Evolutionary conservation across 2,113 vertebrate genomes (phyloP).

Genomic region (Pseudonaja textilis): DNA sequence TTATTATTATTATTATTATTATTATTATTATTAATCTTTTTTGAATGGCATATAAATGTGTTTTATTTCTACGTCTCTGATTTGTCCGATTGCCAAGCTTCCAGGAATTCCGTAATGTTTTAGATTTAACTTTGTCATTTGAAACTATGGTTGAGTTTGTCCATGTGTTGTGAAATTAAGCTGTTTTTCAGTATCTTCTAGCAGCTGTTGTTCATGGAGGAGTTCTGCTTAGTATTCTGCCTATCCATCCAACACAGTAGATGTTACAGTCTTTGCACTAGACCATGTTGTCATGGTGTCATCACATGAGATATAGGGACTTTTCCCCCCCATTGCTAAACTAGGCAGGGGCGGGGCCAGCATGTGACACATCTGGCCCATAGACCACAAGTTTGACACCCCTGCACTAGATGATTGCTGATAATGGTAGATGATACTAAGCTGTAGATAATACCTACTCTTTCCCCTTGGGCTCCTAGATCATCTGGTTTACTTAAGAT

Average conservation of each 20-base stretch:
- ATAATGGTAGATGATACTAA: too few species aligned
- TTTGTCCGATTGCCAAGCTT: not conserved
- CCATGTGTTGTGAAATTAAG: not conserved
- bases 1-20: too few species aligned
- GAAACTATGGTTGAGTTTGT: not conserved
- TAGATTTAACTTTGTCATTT: not conserved
- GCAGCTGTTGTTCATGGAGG: not conserved
- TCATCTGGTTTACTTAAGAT: not conserved
- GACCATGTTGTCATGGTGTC: not conserved
- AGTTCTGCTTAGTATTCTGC: not conserved
- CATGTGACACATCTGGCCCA: too few species aligned
- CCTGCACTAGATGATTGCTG: not conserved
- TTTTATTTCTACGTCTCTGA: not conserved
- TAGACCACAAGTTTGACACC: too few species aligned
- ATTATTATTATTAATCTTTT: too few species aligned
- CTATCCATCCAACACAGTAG: not conserved
- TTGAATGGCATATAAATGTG: not conserved
- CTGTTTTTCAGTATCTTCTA: not conserved
- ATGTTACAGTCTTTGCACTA: not conserved
- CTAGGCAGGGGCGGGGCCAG: too few species aligned
- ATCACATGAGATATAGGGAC: too few species aligned
- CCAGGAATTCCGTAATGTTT: not conserved
- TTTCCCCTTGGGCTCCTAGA: not conserved
- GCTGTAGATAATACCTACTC: not conserved
- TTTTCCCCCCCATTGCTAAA: too few species aligned